These are phyloP conservation scores for Oligia latruncula DNA, from an alignment of 2,888 invertebrate species.

Conservation along the genomic window DNA sequence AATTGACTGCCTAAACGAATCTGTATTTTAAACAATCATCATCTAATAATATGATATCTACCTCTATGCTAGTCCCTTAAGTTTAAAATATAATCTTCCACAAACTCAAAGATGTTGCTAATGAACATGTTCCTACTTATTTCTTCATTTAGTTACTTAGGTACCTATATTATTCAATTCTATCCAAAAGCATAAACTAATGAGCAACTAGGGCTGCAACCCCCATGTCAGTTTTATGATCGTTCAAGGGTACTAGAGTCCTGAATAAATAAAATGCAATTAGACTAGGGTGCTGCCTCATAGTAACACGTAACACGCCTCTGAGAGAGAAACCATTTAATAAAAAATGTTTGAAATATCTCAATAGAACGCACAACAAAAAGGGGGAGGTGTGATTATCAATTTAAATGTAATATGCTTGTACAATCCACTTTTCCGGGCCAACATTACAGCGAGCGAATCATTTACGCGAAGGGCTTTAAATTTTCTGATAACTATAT, in stretches of 20 bases:
- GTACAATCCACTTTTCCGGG: constrained; percentile 29
- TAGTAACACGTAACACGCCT: constrained; percentile 67
- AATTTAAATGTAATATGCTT: constrained; percentile 73
- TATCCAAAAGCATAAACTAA: constrained; percentile 77
- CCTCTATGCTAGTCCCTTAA: not conserved
- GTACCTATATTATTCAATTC: constrained; percentile 65
- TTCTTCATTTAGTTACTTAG: constrained; percentile 56
- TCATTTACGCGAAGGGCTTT: constrained; percentile 60
- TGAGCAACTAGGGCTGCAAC: constrained; percentile 74
- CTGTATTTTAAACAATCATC: not conserved
- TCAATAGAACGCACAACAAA: constrained; percentile 63
- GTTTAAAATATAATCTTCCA: not conserved
- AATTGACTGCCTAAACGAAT: not conserved
- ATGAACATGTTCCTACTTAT: constrained; percentile 25
- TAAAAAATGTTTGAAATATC: constrained; percentile 73
- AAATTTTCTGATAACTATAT: constrained; percentile 60
- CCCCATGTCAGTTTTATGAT: constrained; percentile 70
- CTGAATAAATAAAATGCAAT: constrained; percentile 89
- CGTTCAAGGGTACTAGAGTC: constrained; percentile 77
- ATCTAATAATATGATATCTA: not conserved
- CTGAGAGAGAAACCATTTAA: constrained; percentile 70
- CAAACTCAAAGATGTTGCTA: constrained; percentile 20
- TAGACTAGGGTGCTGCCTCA: constrained; percentile 78
- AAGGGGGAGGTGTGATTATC: constrained; percentile 72
- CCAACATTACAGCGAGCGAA: constrained; percentile 51